Evolutionary conservation across 1,140 invertebrate species (phyloP), one percentile per base, ranked within the genome.

Genomic region (Aphaenogaster rudis): DNA sequence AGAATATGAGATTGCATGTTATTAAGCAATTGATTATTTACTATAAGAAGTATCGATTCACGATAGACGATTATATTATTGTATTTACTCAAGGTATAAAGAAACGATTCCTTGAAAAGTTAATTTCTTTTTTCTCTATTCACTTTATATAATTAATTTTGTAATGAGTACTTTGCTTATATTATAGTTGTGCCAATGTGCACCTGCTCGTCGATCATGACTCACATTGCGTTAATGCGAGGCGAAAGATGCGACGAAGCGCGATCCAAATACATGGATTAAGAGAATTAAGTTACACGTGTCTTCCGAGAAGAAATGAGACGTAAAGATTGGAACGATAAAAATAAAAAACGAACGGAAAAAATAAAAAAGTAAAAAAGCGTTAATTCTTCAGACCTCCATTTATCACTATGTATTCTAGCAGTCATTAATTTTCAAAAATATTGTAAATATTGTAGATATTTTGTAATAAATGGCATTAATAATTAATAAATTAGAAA

Each of bases 171-270:
- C 8, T 45, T 45, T 45, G 8, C 8, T 45, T 45, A 45, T 45
- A 45, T 45, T 28, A 28, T 28, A 45, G 82, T 63, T 69, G 42
- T 17, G 50, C 48, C 39, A 33, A 9, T 57, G n/a, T 39, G 9
- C 39, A 89, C 57, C 57, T 78, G 84, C 36, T 50, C 50, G 17
- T 33, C 63, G 21, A 48, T 13, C 17, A 33, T 88, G 28, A 80
- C 74, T 86, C 86, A 79, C 13, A 67, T 67, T 78, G 72, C 50
- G 50, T 39, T 64, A 66, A 78, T n/a, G 11, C 33, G 48, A 85
- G 50, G 42, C 48, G 64, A 89, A 89, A 57, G 72, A 63, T 69
- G 28, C 39, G 54, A 9, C 42, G 69, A 71, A 9, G 33, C 45
- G 9, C 42, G n/a, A 5, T 33, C 78, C 36, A 4, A 78, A 87